Percentiles rank a stretch among this genome's conserved stretches.
These are phyloP conservation scores for Halisarca cf. caerulea DNA, from an alignment of 37 sponge, comb jelly and placozoan genomes.

Conservation along the genomic window DNA sequence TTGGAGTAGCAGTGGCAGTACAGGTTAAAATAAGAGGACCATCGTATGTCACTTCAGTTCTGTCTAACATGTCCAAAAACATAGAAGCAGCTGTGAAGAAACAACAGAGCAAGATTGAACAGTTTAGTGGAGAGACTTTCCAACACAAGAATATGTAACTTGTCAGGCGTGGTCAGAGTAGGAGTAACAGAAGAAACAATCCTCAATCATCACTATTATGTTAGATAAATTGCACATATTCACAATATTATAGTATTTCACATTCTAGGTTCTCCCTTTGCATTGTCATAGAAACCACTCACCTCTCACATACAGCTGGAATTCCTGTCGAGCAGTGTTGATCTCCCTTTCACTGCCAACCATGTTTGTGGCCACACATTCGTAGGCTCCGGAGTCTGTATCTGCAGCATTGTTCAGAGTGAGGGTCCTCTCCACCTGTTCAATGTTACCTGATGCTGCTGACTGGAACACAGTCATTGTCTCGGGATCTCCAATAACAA, in stretches of 20 bases:
- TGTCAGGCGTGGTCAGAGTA: not conserved
- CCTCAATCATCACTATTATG: too few species aligned
- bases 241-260: too few species aligned
- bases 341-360: conserved; percentile 3
- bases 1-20: not conserved
- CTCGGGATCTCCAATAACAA: not conserved
- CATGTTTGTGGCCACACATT: conserved; percentile 33
- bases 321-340: not conserved
- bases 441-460: not conserved
- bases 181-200: too few species aligned
- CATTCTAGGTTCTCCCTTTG: too few species aligned
- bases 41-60: not conserved
- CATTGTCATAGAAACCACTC: not conserved
- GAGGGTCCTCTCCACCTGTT: conserved; percentile 4
- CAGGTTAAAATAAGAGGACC: not conserved
- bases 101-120: not conserved
- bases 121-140: not conserved
- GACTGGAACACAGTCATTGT: not conserved
- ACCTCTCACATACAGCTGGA: conserved; percentile 51
- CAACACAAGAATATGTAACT: not conserved
- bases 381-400: conserved; percentile 46
- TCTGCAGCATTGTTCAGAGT: not conserved
- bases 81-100: not conserved
- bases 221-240: not conserved
- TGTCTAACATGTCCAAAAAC: not conserved